phyloP scores from a whole-genome alignment of 1,140 invertebrate species.

The Dreissena polymorpha region DNA sequence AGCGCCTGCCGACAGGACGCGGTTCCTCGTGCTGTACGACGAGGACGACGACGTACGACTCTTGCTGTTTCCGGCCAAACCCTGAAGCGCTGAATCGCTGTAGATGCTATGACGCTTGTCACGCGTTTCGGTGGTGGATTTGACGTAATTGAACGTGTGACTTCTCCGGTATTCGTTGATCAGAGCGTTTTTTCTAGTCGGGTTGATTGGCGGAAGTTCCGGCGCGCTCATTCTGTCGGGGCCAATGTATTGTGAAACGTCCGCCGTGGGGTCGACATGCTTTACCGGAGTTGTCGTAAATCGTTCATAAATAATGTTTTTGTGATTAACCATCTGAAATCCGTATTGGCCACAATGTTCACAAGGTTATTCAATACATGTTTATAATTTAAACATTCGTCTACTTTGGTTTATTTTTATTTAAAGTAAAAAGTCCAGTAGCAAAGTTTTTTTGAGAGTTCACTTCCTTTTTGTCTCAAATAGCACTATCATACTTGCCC shows the following conservation, averaged over 20 bases:
- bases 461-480: too few relatives aligned
- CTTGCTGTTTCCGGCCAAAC: not conserved
- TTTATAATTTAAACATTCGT: too few relatives aligned
- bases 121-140: not conserved
- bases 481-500: too few relatives aligned
- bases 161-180: constrained; percentile 19
- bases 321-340: too few relatives aligned
- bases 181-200: constrained; percentile 28
- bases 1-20: constrained; percentile 46
- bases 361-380: too few relatives aligned
- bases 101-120: constrained; percentile 27
- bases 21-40: constrained; percentile 23
- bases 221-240: constrained; percentile 63
- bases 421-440: too few relatives aligned
- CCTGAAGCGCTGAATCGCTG: constrained; percentile 37
- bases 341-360: too few relatives aligned
- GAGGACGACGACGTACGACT: constrained; percentile 42
- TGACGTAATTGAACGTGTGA: constrained; percentile 24
- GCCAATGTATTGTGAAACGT: too few relatives aligned
- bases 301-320: too few relatives aligned
- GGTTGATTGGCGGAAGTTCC: constrained; percentile 60
- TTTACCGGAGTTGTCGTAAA: too few relatives aligned
- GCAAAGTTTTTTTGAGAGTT: too few relatives aligned
- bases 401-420: too few relatives aligned
- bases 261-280: not conserved